Conservation (phyloP, 2,113 vertebrate species). For the Axis porcinus region DNA sequence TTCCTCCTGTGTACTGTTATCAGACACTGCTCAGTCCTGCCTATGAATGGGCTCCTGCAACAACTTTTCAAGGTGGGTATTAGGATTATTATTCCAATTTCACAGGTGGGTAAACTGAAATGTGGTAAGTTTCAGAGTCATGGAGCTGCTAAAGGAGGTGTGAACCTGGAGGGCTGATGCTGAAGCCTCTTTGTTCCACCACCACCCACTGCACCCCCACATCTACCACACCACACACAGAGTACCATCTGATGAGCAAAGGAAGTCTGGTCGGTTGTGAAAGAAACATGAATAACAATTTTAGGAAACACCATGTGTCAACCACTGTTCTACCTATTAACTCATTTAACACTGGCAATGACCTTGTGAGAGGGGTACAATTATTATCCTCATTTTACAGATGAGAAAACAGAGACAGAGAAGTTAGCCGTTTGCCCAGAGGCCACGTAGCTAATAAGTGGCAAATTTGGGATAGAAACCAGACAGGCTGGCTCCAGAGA, state of each 20-base stretch:
- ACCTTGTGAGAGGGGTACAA: not conserved
- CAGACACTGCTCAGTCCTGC: not conserved
- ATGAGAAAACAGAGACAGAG: slow-evolving; percentile 34
- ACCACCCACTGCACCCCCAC: not conserved
- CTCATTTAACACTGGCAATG: not conserved
- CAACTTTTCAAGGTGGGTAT: not conserved
- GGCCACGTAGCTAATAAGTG: slow-evolving; percentile 36
- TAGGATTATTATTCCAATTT: not conserved
- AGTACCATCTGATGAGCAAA: not conserved
- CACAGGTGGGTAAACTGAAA: not conserved
- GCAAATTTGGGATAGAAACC: slow-evolving; percentile 33
- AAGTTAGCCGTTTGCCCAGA: slow-evolving; percentile 52
- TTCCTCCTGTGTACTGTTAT: rapidly evolving
- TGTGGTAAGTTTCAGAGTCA: not conserved
- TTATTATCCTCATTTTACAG: slow-evolving; percentile 40
- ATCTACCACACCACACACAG: rapidly evolving
- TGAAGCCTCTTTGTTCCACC: not conserved
- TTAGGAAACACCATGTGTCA: not conserved
- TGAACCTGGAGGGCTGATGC: too few species aligned
- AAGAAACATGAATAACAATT: not conserved
- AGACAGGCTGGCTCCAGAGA: slow-evolving; percentile 64
- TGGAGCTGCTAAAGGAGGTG: not conserved
- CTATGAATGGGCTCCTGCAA: not conserved
- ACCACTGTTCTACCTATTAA: not conserved
- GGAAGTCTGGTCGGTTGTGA: not conserved